Evolutionary conservation across 2,797 vertebrate genomes (phyloP), one percentile per base, ranked within the genome.

Genomic region (Paratrypauchen microcephalus): DNA sequence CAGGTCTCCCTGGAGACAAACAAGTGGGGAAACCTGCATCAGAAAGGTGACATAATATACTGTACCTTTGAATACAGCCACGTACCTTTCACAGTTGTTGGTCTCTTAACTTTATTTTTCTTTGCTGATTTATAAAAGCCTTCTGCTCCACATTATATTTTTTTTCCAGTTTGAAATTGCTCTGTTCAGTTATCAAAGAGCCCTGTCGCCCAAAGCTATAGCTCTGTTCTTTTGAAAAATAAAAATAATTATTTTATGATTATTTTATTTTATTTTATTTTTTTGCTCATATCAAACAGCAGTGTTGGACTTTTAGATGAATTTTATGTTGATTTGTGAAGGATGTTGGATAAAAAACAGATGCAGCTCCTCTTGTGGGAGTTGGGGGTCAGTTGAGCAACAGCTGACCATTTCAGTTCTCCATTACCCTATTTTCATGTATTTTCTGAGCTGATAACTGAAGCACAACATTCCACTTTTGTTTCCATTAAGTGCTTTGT

Each of bases 311-410:
- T 57, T 52, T 4, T 55, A 9, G 24, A 57, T 15, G 55, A 28
- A 57, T 5, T 16, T 24, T 57, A 28, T 60, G 30, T 36, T 32
- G 58, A 18, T n/a, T 60, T 36, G 32, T 61, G 59, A n/a, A n/a
- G 28, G 28, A 36, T 36, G 18, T 61, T 11, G 2, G 59, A 61
- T 41, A 21, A 61, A 39, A 21, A 11, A n/a, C 32, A 39, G 59
- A 61, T 61, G n/a, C 59, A 39, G 36, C 16, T 32, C 39, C n/a
- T 61, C 36, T n/a, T 23, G 36, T 59, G 59, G 32, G 59, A 39
- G 32, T 12, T n/a, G 58, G 58, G 9, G 58, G 30, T 61, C 28
- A 36, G 59, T 41, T 61, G 59, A 61, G 36, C 59, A 61, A 61
- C 59, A 61, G 30, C 30, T 39, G 59, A 61, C 59, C 32, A 39